Base-by-base conservation (phyloP, 2,888 invertebrate species). In the Trissolcus japonicus region DNA sequence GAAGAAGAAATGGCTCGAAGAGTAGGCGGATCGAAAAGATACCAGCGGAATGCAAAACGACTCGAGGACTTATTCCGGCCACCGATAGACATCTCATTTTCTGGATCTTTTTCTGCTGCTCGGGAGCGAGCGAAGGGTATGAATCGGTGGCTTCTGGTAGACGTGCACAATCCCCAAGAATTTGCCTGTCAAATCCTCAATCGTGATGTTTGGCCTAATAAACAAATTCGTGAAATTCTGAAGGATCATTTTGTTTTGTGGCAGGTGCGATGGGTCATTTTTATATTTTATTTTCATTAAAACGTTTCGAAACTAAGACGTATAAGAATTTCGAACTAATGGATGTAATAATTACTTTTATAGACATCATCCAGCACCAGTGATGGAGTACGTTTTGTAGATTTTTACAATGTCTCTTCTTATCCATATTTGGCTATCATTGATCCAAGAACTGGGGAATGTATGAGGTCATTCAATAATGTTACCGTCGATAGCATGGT, bases 121-220 rank as follows among this genome's bases (percentile, higher is more conserved):
- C 90, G 93, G 21, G 92, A 92, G 63, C 89, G 89, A 55, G 91
- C 93, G 68, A 90, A 91, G 79, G 84, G 86, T 3, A 88, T 90
- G 14, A 92, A 92, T 81, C 91, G 91, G 68, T 94, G 94, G 94
- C 84, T 94, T 21, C 89, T 94, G 81, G 93, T 94, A 0, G 94
- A 94, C 85, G 91, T 94, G 7, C 94, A 94, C 85, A 92, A 93
- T 86, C 91, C 92, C 21, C 91, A 91, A 80, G 93, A 93, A 86
- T 94, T 94, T 85, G 89, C 92, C 19, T 94, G 94, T 80, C 94
- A 94, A 87, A 91, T 92, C 9, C 89, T 94, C 55, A 94, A 94
- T 87, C 90, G 94, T 53, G 94, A 94, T 84, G 91, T 94, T 1
- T 94, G 94, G 94, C 91, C 93, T 13, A 91, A 92, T 80, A 86